Percentiles rank a stretch among this genome's conserved stretches.
Conservation (phyloP, 1,140 invertebrate genomes). For the Lepidostoma basale region DNA sequence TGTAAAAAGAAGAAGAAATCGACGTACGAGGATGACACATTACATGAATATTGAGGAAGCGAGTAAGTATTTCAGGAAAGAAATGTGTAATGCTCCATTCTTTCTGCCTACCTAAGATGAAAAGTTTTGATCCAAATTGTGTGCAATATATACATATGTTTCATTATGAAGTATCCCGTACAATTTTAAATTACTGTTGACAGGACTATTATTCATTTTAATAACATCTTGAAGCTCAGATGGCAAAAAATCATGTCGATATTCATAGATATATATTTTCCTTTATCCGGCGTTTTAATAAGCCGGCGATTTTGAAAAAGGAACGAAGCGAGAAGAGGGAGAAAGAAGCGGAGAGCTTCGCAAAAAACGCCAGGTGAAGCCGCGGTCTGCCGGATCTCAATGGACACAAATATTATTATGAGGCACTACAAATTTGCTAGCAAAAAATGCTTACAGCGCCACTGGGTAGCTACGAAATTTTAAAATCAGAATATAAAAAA, state of each 20-base stretch:
- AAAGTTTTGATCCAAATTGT: too few species aligned
- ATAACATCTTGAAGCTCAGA: neutral
- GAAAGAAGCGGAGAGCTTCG: too few species aligned
- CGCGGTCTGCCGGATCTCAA: slow-evolving; percentile 15
- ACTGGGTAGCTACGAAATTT: neutral
- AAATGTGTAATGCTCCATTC: too few species aligned
- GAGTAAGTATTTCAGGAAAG: too few species aligned
- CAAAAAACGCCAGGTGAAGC: slow-evolving; percentile 17
- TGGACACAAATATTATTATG: slow-evolving; percentile 26
- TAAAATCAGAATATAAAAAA: too few species aligned
- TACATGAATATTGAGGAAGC: too few species aligned
- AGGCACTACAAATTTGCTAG: slow-evolving; percentile 15
- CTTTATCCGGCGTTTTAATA: slow-evolving; percentile 8
- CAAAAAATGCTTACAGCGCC: neutral
- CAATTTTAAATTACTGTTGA: slow-evolving; percentile 10
- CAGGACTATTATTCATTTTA: slow-evolving; percentile 5
- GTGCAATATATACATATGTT: neutral
- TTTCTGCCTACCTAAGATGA: too few species aligned
- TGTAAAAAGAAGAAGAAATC: too few species aligned
- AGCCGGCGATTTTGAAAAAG: slow-evolving; percentile 10
- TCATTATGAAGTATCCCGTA: neutral
- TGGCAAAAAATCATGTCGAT: neutral
- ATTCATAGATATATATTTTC: slow-evolving; percentile 9
- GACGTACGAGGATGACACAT: too few species aligned
- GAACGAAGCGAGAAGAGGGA: neutral